Conservation (phyloP, 2,888 invertebrate genomes). For the Euzetes globulus region DNA sequence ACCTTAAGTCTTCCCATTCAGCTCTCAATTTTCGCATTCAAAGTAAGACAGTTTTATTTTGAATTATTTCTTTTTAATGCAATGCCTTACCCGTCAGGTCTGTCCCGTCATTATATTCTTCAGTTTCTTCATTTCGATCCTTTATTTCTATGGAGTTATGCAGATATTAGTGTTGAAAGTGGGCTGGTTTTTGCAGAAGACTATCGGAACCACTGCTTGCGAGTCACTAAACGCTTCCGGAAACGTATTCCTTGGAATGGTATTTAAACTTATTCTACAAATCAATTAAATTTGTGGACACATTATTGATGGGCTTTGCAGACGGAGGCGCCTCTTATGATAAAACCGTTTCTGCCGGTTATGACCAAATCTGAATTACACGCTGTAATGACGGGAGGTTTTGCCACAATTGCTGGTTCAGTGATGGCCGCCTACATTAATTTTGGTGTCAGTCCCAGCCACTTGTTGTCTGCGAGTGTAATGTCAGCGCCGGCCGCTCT, state of each 20-base stretch:
- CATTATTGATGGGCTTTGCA: constrained; percentile 46
- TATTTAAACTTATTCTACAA: constrained; percentile 47
- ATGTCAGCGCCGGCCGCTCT: constrained; percentile 94
- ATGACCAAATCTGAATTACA: constrained; percentile 87
- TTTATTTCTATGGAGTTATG: constrained; percentile 81
- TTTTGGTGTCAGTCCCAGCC: constrained; percentile 78
- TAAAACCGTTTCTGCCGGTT: constrained; percentile 73
- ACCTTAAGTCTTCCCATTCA: constrained; percentile 12
- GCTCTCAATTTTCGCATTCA: constrained; percentile 42
- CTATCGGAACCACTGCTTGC: constrained; percentile 80
- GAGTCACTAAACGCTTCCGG: constrained; percentile 89
- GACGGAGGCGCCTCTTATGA: constrained; percentile 81
- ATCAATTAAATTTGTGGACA: neutral
- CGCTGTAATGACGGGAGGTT: constrained; percentile 86
- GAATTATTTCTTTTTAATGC: neutral
- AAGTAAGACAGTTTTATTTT: neutral
- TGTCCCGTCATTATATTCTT: constrained; percentile 89
- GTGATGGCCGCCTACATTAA: constrained; percentile 85
- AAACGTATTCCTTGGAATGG: constrained; percentile 89
- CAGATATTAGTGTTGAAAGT: constrained; percentile 73
- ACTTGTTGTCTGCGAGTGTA: constrained; percentile 83
- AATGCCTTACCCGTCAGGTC: constrained; percentile 45
- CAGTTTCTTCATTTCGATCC: constrained; percentile 76
- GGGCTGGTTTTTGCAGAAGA: constrained; percentile 64
- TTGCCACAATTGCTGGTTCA: constrained; percentile 86